A percentile compares a stretch with the other conserved stretches of the same genome.
Conservation (phyloP, 2,113 vertebrate species). For the Psittacus erithacus region DNA sequence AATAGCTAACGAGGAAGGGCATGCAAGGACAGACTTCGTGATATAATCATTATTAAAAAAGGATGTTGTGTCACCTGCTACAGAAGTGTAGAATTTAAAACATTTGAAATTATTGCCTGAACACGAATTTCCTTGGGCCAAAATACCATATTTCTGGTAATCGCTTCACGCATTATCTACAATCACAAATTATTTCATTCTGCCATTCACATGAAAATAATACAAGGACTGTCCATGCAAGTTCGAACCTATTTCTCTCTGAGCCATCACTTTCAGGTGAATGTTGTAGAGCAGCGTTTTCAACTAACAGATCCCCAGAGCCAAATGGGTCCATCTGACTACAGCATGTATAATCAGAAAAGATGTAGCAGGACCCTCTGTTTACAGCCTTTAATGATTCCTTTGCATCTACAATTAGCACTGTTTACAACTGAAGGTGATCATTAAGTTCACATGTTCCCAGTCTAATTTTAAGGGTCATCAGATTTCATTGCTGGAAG, state of each 20-base stretch:
- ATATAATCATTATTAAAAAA: constrained; percentile 54
- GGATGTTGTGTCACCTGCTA: constrained; percentile 50
- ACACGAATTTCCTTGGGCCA: constrained; percentile 54
- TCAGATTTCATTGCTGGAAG: neutral
- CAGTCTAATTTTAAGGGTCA: neutral
- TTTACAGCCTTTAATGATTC: neutral
- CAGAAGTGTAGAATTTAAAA: constrained; percentile 55
- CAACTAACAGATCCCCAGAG: neutral
- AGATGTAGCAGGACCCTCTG: neutral
- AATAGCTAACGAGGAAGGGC: constrained; percentile 53
- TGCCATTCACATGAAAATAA: constrained; percentile 49
- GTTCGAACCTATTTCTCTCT: neutral
- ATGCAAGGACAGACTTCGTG: constrained; percentile 50
- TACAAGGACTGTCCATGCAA: constrained; percentile 15
- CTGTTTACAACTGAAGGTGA: neutral
- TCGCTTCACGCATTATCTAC: constrained; percentile 42
- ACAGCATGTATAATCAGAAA: accelerated
- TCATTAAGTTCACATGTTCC: neutral
- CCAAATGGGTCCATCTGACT: neutral
- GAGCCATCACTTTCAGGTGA: neutral
- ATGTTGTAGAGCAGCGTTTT: neutral
- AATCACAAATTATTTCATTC: constrained; percentile 55
- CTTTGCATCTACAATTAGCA: neutral
- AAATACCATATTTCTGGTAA: constrained; percentile 52
- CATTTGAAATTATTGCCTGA: constrained; percentile 49